These are phyloP conservation scores for Lota lota DNA, from an alignment of 2,113 vertebrate genomes.

Conservation along the genomic window DNA sequence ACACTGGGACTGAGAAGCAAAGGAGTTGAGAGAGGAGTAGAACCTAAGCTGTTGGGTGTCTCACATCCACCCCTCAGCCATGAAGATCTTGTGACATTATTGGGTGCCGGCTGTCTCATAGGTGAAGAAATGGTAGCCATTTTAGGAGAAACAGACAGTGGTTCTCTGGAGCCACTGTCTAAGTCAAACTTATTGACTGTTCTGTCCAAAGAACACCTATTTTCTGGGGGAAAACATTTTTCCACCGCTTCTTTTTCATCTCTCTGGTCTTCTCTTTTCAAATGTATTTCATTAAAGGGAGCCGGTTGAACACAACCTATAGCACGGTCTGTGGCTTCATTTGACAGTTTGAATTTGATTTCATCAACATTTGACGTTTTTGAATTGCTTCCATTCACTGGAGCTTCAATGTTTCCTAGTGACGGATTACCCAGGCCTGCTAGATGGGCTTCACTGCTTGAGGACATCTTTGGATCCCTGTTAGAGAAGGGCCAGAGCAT, in stretches of 20 bases:
- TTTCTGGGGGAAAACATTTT: background rate
- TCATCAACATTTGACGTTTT: background rate
- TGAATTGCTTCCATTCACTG: background rate
- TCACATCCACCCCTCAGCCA: background rate
- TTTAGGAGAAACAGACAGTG: background rate
- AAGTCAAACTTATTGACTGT: background rate
- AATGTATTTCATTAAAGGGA: background rate
- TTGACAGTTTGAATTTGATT: background rate
- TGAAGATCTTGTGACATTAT: background rate
- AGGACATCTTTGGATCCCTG: background rate
- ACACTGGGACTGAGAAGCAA: background rate
- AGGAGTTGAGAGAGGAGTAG: background rate
- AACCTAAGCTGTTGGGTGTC: background rate
- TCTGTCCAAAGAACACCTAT: background rate
- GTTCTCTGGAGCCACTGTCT: background rate
- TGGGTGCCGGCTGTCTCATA: background rate
- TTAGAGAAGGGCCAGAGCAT: slow-evolving; percentile 54
- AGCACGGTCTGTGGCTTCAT: background rate
- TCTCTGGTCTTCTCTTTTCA: background rate
- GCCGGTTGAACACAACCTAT: background rate
- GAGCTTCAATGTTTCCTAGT: background rate
- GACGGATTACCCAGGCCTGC: background rate
- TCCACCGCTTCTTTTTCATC: background rate
- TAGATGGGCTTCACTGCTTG: background rate
- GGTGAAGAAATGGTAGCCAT: background rate